These are phyloP conservation scores for Acanthaster planci DNA, from an alignment of 35 echinoderm and acorn worm species.

Conservation along the genomic window DNA sequence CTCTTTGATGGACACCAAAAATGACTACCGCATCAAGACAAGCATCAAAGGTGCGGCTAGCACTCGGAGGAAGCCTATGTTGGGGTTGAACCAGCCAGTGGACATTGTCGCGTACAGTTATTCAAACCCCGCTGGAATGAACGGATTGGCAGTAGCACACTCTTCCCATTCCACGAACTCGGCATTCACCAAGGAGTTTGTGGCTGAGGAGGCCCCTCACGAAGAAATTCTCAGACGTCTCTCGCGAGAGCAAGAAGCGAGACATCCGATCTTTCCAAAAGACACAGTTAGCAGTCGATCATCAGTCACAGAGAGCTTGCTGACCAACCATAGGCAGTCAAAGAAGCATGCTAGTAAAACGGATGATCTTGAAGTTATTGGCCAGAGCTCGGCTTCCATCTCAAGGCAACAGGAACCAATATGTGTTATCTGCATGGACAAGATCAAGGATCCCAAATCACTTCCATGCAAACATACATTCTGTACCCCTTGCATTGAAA, in stretches of 20 bases:
- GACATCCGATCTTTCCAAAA: neutral
- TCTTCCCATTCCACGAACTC: neutral
- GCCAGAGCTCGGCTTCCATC: neutral
- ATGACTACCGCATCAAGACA: neutral
- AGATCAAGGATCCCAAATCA: slow-evolving; percentile 23
- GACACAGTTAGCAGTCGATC: neutral
- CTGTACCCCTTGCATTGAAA: slow-evolving; percentile 48
- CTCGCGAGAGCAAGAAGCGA: neutral
- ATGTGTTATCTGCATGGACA: slow-evolving; percentile 51
- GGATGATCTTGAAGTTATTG: neutral
- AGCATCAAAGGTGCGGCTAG: neutral
- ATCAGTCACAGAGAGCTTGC: neutral
- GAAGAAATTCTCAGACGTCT: neutral
- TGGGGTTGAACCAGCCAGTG: neutral
- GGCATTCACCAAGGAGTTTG: slow-evolving; percentile 4
- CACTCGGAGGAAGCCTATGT: neutral
- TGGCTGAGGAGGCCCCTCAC: slow-evolving; percentile 4
- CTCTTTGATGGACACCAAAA: neutral
- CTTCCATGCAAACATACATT: slow-evolving; percentile 55
- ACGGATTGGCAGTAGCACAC: neutral
- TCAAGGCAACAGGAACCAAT: neutral
- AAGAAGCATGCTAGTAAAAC: neutral
- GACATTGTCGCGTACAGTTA: neutral
- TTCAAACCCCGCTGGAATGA: neutral
- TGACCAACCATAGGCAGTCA: neutral